Conservation (phyloP, 2,888 invertebrate genomes). For the Sminthurinus aureus region DNA sequence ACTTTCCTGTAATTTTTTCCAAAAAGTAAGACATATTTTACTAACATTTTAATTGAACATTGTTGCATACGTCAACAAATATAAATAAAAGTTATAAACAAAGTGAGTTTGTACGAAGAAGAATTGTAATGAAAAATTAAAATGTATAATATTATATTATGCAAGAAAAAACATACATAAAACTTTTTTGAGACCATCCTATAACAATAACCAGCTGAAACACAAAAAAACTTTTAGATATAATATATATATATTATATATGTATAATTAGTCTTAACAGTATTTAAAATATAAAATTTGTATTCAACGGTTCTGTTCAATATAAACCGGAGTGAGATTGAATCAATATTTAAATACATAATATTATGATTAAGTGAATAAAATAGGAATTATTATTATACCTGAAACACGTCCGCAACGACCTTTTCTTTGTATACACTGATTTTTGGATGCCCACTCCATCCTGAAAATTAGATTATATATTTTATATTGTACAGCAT, state of each 20-base stretch:
- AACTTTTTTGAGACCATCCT: slow-evolving; percentile 75
- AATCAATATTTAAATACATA: too few relatives aligned
- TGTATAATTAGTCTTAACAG: too few relatives aligned
- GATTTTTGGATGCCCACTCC: slow-evolving; percentile 88
- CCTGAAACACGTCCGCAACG: slow-evolving; percentile 87
- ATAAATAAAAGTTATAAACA: slow-evolving; percentile 21
- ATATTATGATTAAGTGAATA: too few relatives aligned
- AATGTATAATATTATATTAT: background rate
- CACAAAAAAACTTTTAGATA: slow-evolving; percentile 64
- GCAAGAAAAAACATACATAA: slow-evolving; percentile 65
- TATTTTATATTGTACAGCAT: too few relatives aligned
- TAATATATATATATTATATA: too few relatives aligned
- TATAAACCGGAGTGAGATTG: too few relatives aligned
- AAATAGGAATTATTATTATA: too few relatives aligned
- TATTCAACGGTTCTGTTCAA: too few relatives aligned
- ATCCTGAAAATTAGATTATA: too few relatives aligned
- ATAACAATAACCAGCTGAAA: slow-evolving; percentile 78
- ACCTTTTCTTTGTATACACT: slow-evolving; percentile 88
- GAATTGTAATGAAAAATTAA: background rate
- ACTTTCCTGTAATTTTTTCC: slow-evolving; percentile 32
- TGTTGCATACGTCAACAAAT: background rate
- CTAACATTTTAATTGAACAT: too few relatives aligned
- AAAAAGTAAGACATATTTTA: background rate
- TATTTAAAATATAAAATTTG: too few relatives aligned
- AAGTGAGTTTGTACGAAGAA: background rate